Percentiles rank a stretch among this genome's conserved stretches.
phyloP scores from a whole-genome alignment of 2,888 invertebrate species.

The Himalopsyche tibetana region DNA sequence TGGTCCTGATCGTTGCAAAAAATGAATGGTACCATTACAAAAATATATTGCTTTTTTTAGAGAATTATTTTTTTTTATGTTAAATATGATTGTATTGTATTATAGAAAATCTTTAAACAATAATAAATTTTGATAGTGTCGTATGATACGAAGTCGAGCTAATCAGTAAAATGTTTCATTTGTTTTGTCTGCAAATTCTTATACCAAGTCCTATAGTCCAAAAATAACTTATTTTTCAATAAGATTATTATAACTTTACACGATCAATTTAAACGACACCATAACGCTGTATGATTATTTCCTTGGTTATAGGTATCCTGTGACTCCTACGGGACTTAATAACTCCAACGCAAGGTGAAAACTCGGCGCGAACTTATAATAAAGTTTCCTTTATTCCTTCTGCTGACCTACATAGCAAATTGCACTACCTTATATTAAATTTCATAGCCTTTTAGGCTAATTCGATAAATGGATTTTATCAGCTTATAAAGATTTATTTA shows the following conservation, averaged over 20 bases:
- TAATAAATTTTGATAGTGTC: too few relatives aligned
- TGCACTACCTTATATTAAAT: background rate
- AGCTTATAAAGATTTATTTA: too few relatives aligned
- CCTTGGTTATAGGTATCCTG: background rate
- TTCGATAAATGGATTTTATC: background rate
- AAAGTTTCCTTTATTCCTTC: background rate
- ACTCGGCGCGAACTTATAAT: background rate
- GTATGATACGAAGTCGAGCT: too few relatives aligned
- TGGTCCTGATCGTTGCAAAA: too few relatives aligned
- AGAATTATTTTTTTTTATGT: too few relatives aligned
- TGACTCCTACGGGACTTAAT: background rate
- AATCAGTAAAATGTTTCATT: too few relatives aligned
- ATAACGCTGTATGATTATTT: background rate
- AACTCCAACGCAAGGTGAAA: background rate
- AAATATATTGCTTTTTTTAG: too few relatives aligned
- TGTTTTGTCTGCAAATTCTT: too few relatives aligned
- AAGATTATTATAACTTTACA: slow-evolving; percentile 1
- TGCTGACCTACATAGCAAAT: slow-evolving; percentile 5
- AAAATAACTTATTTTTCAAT: background rate
- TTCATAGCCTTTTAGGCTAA: background rate
- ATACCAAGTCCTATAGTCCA: too few relatives aligned
- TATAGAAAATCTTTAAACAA: too few relatives aligned
- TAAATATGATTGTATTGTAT: too few relatives aligned
- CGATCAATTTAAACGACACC: background rate
- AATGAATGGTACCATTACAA: too few relatives aligned